Evolutionary conservation across 2,113 vertebrate genomes (phyloP).

Genomic region (Ginglymostoma cirratum): DNA sequence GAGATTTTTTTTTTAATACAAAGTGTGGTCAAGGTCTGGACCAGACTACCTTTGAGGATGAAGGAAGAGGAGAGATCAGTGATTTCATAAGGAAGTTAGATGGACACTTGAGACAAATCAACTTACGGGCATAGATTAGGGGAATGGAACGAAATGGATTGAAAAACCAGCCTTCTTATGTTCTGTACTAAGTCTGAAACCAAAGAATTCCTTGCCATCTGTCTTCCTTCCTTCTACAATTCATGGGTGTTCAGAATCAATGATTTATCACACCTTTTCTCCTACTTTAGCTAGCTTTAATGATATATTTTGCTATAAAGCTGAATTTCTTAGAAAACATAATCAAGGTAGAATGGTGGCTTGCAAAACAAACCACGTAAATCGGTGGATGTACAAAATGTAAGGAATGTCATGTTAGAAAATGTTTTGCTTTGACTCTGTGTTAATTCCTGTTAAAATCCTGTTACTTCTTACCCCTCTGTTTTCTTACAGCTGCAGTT

Average conservation of each 20-base stretch:
- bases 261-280: background rate
- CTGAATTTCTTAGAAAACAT: background rate
- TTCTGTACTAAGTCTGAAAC: background rate
- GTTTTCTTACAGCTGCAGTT: constrained; percentile 65
- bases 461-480: constrained; percentile 39
- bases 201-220: background rate
- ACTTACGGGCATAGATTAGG: background rate
- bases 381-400: background rate
- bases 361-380: background rate
- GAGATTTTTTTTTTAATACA: background rate
- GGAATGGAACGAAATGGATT: background rate
- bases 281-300: background rate
- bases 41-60: background rate
- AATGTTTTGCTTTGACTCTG: background rate
- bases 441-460: background rate
- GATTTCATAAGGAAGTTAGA: background rate
- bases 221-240: background rate
- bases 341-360: background rate
- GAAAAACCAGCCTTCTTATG: background rate
- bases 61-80: background rate
- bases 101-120: background rate
- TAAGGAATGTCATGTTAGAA: background rate
- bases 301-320: background rate
- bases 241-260: background rate
- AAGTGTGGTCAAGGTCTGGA: background rate